These are phyloP conservation scores for Pissodes strobi DNA, from an alignment of 1,140 invertebrate genomes.

Conservation along the genomic window DNA sequence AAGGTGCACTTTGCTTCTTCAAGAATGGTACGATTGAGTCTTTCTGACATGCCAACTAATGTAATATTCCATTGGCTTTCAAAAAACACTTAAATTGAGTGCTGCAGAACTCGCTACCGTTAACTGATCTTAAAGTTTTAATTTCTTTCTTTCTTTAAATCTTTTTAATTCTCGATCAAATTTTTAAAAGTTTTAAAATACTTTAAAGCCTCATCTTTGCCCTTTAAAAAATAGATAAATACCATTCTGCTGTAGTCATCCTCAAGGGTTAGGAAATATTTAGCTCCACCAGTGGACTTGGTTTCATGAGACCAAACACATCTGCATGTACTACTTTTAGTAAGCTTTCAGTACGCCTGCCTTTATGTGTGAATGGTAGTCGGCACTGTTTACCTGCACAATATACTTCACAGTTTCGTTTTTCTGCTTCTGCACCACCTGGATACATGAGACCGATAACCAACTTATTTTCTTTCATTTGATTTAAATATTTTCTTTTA, in stretches of 20 bases:
- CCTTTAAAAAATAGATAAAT: conserved; percentile 52
- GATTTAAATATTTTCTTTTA: too few species aligned
- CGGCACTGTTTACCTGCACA: conserved; percentile 48
- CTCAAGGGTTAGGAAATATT: too few species aligned
- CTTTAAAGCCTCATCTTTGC: conserved; percentile 45
- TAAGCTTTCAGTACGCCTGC: conserved; percentile 30
- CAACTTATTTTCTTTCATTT: too few species aligned
- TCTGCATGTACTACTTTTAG: conserved; percentile 51
- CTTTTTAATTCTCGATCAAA: conserved; percentile 43
- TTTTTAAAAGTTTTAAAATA: conserved; percentile 46
- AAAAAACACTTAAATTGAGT: conserved; percentile 43
- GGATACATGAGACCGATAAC: too few species aligned
- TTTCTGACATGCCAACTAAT: conserved; percentile 52
- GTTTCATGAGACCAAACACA: conserved; percentile 48
- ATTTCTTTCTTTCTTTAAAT: too few species aligned
- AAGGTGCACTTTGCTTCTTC: conserved; percentile 52
- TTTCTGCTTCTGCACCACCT: too few species aligned
- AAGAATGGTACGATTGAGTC: conserved; percentile 53
- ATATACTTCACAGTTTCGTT: too few species aligned
- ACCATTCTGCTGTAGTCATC: conserved; percentile 53
- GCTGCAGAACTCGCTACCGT: conserved; percentile 45
- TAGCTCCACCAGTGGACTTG: conserved; percentile 44
- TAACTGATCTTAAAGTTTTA: conserved; percentile 45
- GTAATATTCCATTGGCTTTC: conserved; percentile 40
- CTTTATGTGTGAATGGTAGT: conserved; percentile 42